phyloP scores from a whole-genome alignment of 1,140 invertebrate species.

The Saxidomus purpurata region DNA sequence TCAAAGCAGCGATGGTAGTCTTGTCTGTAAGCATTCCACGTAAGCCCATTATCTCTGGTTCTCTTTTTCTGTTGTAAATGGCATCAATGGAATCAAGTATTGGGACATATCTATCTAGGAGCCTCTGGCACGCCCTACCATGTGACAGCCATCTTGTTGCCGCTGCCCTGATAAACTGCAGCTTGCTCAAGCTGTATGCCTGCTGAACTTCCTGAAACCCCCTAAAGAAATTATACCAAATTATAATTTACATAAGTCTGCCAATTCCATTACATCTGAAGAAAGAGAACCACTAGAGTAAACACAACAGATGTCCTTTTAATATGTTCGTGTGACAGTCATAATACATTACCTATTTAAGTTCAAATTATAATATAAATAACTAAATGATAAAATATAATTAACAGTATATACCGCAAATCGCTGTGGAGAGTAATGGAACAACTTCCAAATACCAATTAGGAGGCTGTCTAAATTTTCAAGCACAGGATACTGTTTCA shows the following conservation, averaged over 20 bases:
- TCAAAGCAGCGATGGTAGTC: too few species aligned
- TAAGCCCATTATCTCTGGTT: not conserved
- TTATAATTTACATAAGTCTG: too few species aligned
- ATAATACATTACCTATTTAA: too few species aligned
- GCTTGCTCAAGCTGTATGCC: not conserved
- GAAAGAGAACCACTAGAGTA: too few species aligned
- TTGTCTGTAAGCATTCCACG: not conserved
- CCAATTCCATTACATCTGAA: too few species aligned
- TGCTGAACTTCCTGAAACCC: conserved; percentile 27
- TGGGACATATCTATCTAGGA: conserved; percentile 25
- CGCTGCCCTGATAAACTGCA: conserved; percentile 24
- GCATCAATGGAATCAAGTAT: not conserved
- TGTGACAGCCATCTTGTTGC: conserved; percentile 49
- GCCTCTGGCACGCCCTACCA: conserved; percentile 21
- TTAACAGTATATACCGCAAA: not conserved
- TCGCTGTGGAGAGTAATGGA: conserved; percentile 15
- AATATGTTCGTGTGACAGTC: too few species aligned
- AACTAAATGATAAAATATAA: not conserved
- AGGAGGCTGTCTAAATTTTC: not conserved
- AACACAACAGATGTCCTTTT: too few species aligned
- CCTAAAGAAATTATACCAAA: too few species aligned
- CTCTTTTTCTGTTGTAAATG: not conserved
- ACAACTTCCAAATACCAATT: conserved; percentile 8
- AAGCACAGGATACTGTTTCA: conserved; percentile 1
- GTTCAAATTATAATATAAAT: too few species aligned